Base-by-base conservation (phyloP, 1,140 invertebrate species). In the Parapsyche elsis region DNA sequence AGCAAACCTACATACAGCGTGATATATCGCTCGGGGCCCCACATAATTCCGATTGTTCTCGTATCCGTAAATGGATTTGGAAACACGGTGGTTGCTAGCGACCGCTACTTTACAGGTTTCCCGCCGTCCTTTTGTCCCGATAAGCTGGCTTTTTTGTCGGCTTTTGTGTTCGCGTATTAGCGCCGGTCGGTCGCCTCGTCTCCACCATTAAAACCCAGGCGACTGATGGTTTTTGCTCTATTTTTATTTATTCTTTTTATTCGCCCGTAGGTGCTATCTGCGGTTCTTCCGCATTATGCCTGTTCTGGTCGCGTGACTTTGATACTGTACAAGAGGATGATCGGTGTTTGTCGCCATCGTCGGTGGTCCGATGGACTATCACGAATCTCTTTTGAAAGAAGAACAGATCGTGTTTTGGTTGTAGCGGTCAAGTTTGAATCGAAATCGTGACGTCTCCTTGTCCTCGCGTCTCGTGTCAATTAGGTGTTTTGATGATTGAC, bases 61-160 rank as follows among this genome's bases (percentile, higher is more conserved):
- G 16, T 14, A 14, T 14, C 49, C 10, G 16, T 30, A 26, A 67
- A 67, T 67, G 64, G 21, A 67, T 67, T 67, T 67, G 10, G 64
- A 67, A 67, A 67, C 21, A 67, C 64, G 24, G 64, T 67, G 24
- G 64, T 67, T 67, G 24, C 10, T 23, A 67, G 64, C 24, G 64
- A 14, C 64, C 9, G 24, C 64, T 67, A 67, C 57, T 67, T 30
- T 67, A 23, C 24, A 14, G 21, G 24, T 24, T 67, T 67, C 64
- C 21, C n/a, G 10, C 9, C 23, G 19, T 24, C 64, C 10, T 67
- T 67, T 19, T 67, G 2, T 21, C 12, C 24, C 21, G 64, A 67
- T 67, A 67, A 67, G 64, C 64, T 30, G 57, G 57, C 57, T 19
- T 61, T 61, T 61, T 61, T 21, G 16, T 19, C 16, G 57, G 57